A percentile compares a stretch with the other conserved stretches of the same genome.
Evolutionary conservation across 1,140 invertebrate genomes (phyloP).

Genomic region (Spodoptera frugiperda): DNA sequence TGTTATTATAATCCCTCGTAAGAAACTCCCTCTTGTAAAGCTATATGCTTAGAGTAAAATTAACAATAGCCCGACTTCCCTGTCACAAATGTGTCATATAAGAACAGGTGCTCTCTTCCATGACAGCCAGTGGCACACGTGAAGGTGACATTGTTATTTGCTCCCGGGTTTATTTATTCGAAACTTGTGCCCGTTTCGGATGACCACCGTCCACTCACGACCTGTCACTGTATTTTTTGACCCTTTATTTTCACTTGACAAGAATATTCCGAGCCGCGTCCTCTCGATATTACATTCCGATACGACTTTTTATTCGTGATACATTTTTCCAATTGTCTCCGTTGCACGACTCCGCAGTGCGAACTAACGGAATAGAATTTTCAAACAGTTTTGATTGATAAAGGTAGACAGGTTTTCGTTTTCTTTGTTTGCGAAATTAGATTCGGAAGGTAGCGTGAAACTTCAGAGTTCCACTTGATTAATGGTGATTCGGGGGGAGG

Average conservation of each 20-base stretch:
- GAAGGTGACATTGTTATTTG: slow-evolving; percentile 76
- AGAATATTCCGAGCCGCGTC: slow-evolving; percentile 79
- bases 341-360: slow-evolving; percentile 75
- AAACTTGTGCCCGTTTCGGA: slow-evolving; percentile 78
- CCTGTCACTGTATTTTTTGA: slow-evolving; percentile 81
- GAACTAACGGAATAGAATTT: slow-evolving; percentile 85
- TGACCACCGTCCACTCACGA: slow-evolving; percentile 82
- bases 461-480: slow-evolving; percentile 84
- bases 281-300: slow-evolving; percentile 83
- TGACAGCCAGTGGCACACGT: slow-evolving; percentile 66
- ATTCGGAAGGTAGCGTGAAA: slow-evolving; percentile 82
- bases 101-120: slow-evolving; percentile 63
- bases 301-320: slow-evolving; percentile 85
- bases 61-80: slow-evolving; percentile 65
- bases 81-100: slow-evolving; percentile 64
- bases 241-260: slow-evolving; percentile 85
- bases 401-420: slow-evolving; percentile 84
- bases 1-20: not conserved
- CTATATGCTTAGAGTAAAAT: slow-evolving; percentile 49
- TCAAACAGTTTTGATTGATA: slow-evolving; percentile 86
- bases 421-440: slow-evolving; percentile 86
- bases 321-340: slow-evolving; percentile 86
- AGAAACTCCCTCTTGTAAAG: slow-evolving; percentile 5
- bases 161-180: slow-evolving; percentile 81
- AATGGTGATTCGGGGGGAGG: slow-evolving; percentile 78